Conservation (phyloP, 2,888 invertebrate species). For the Dryobotodes eremita region DNA sequence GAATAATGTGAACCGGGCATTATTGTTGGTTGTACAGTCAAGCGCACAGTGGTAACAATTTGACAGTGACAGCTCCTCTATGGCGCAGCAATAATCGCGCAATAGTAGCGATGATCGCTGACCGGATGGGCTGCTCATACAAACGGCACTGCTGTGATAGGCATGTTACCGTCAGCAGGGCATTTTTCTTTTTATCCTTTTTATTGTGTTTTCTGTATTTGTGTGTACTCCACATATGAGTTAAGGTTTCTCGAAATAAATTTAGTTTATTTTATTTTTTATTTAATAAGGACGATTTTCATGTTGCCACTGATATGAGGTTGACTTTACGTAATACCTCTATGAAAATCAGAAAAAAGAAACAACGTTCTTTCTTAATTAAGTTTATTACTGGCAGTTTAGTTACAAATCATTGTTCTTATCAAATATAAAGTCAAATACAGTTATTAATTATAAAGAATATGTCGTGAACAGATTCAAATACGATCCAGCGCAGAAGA, state of each 20-base stretch:
- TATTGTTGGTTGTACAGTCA: neutral
- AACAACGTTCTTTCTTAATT: constrained; percentile 8
- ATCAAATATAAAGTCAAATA: constrained; percentile 19
- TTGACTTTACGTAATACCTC: neutral
- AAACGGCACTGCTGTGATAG: too few relatives aligned
- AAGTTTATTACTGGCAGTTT: constrained; percentile 39
- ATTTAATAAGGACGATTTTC: neutral
- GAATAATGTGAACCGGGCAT: too few relatives aligned
- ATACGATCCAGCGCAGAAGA: constrained; percentile 40
- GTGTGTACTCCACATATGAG: too few relatives aligned
- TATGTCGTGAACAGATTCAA: neutral
- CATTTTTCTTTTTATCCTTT: too few relatives aligned
- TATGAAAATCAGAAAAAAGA: neutral
- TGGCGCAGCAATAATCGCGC: too few relatives aligned
- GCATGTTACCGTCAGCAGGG: too few relatives aligned
- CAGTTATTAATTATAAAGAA: constrained; percentile 2
- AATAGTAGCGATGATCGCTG: too few relatives aligned
- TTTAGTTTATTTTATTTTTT: too few relatives aligned
- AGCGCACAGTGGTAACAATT: neutral
- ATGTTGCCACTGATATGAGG: neutral
- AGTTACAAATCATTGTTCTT: neutral
- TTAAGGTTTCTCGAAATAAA: too few relatives aligned
- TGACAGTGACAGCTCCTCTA: neutral
- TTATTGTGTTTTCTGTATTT: too few relatives aligned
- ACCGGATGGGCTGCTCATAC: too few relatives aligned